These are phyloP conservation scores for Drosophila falleni DNA, from an alignment of 2,888 invertebrate genomes.

Conservation along the genomic window DNA sequence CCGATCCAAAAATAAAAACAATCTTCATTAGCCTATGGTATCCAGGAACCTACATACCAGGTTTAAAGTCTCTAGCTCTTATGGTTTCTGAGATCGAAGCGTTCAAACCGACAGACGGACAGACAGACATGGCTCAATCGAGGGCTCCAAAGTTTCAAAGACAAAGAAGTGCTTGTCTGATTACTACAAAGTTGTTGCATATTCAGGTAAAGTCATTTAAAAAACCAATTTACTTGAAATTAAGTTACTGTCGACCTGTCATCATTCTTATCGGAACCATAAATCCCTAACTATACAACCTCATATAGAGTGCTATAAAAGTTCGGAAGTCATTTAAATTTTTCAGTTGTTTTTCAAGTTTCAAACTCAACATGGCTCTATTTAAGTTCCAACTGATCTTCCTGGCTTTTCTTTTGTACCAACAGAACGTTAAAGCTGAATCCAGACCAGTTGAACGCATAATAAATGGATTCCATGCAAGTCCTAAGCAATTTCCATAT, in stretches of 20 bases:
- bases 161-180: constrained; percentile 12
- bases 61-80: too few species aligned
- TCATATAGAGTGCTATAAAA: not conserved
- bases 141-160: too few species aligned
- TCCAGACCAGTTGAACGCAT: constrained; percentile 5
- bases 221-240: constrained; percentile 28
- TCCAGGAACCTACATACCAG: too few species aligned
- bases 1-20: too few species aligned
- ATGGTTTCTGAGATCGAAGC: too few species aligned
- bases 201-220: constrained; percentile 12
- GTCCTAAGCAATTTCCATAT: constrained; percentile 19
- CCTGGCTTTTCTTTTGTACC: not conserved
- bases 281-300: constrained; percentile 20
- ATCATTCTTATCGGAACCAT: constrained; percentile 8
- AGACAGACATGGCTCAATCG: too few species aligned
- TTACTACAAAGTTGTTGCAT: constrained; percentile 38
- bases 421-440: not conserved
- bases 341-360: not conserved
- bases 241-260: not conserved
- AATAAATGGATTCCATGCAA: constrained; percentile 18
- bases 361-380: not conserved
- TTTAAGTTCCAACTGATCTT: not conserved
- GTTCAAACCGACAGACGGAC: too few species aligned
- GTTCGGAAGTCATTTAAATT: not conserved
- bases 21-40: too few species aligned